Percentiles rank a stretch among this genome's conserved stretches.
Conservation (phyloP, 2,888 invertebrate genomes). For the Beris morrisii region DNA sequence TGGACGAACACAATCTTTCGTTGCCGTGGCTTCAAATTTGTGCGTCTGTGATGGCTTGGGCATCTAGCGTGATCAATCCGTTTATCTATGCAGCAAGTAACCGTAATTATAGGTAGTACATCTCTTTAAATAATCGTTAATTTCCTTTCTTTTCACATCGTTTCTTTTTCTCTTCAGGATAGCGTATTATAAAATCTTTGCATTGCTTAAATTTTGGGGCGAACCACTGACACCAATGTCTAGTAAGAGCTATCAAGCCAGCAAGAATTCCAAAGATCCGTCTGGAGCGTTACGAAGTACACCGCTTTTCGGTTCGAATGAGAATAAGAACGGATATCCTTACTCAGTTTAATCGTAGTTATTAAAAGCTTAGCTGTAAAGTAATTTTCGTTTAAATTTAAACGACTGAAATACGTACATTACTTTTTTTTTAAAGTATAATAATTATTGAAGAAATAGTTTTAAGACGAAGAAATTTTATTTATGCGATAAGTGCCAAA, state of each 20-base stretch:
- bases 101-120: conserved; percentile 68
- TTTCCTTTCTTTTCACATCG: neutral
- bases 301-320: conserved; percentile 47
- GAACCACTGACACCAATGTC: conserved; percentile 53
- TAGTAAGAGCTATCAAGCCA: conserved; percentile 53
- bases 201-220: conserved; percentile 54
- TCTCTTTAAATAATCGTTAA: neutral
- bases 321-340: conserved; percentile 9
- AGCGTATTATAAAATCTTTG: conserved; percentile 53
- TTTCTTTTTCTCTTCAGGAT: conserved; percentile 44
- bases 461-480: conserved; percentile 14
- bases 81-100: conserved; percentile 89
- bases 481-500: conserved; percentile 28
- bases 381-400: conserved; percentile 3
- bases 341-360: conserved; percentile 6
- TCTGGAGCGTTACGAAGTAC: conserved; percentile 52
- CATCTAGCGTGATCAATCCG: conserved; percentile 86
- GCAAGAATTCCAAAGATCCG: conserved; percentile 52
- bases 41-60: conserved; percentile 86
- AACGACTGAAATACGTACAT: neutral
- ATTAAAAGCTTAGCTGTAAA: neutral
- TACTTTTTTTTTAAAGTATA: neutral
- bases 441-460: neutral
- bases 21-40: conserved; percentile 78
- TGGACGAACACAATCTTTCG: conserved; percentile 72